These are phyloP conservation scores for Drosophila ironensis DNA, from an alignment of 1,140 invertebrate species.

Conservation along the genomic window DNA sequence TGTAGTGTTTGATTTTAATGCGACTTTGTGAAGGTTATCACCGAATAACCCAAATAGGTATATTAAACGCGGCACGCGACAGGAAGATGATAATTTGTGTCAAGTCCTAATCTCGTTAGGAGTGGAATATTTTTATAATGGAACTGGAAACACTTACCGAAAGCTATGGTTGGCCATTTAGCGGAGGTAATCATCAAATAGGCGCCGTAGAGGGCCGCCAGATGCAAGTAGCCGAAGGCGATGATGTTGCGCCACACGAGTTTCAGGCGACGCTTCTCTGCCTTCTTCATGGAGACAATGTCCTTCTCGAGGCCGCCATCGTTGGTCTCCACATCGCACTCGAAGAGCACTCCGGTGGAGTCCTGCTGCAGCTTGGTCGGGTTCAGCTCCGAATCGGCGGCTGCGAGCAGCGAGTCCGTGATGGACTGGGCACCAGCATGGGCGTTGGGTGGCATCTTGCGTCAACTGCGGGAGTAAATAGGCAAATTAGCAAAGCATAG, in stretches of 20 bases:
- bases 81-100: slow-evolving; percentile 30
- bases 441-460: slow-evolving; percentile 80
- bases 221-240: slow-evolving; percentile 92
- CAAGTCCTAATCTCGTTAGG: not conserved
- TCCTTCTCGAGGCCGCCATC: slow-evolving; percentile 83
- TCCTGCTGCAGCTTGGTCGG: slow-evolving; percentile 63
- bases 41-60: slow-evolving; percentile 57
- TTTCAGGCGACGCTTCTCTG: slow-evolving; percentile 82
- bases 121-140: not conserved
- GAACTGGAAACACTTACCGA: slow-evolving; percentile 86
- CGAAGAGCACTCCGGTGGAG: slow-evolving; percentile 85
- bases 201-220: slow-evolving; percentile 91
- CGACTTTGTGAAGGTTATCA: slow-evolving; percentile 63
- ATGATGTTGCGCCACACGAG: slow-evolving; percentile 97
- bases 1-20: slow-evolving; percentile 14
- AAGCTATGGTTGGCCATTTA: slow-evolving; percentile 88
- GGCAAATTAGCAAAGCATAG: slow-evolving; percentile 3
- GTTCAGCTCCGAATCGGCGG: slow-evolving; percentile 58
- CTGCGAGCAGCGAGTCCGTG: slow-evolving; percentile 64
- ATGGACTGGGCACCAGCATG: slow-evolving; percentile 70
- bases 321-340: slow-evolving; percentile 84
- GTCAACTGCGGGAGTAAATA: slow-evolving; percentile 23
- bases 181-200: slow-evolving; percentile 91
- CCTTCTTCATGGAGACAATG: slow-evolving; percentile 80
- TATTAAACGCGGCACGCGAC: slow-evolving; percentile 51